Evolutionary conservation across 2,113 vertebrate genomes (phyloP), one percentile per base, ranked within the genome.

Genomic region (Paracanthobrama guichenoti): DNA sequence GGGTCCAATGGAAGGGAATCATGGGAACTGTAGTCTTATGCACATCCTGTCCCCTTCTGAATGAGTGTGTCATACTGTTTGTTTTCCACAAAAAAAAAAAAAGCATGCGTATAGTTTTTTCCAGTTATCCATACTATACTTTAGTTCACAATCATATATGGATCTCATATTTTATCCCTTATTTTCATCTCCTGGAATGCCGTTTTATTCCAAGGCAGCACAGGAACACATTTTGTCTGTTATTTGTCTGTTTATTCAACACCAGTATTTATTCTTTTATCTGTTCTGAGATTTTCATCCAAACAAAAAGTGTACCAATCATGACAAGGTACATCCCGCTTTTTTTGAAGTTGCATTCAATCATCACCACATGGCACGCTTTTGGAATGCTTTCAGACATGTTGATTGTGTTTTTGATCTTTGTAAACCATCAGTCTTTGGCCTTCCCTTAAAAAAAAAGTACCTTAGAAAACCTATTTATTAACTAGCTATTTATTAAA

Each of bases 1-100:
- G 81, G 79, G 84, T 84, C 86, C 82, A 69, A 76, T 77, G 81
- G 83, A 87, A 87, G 66, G 86, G 78, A 82, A 83, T 87, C 73
- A 85, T 86, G 88, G 84, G 77, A 87, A 86, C 74, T 64, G 55
- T 85, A 85, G 84, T 89, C 84, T 87, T 89, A 86, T 84, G 88
- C 88, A 85, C 88, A 85, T 79, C 83, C 75, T 77, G 35, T 73
- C 67, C n/a, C 69, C 55, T 73, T 62, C 39, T 76, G 39, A 64
- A 13, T 42, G 80, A 72, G 67, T 69, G 67, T 82, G 81, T 73
- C 66, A 71, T 24, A 59, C 7, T 2, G 16, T 55, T 64, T 76
- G 20, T 84, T 78, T 57, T 55, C 53, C 16, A 67, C 48, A 31
- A 3, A 48, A 48, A 46, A n/a, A n/a, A n/a, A 28, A 55, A 42